Percentiles rank a stretch among this genome's conserved stretches.
phyloP scores from a whole-genome alignment of 2,888 invertebrate species.

The Caenorhabditis uteleia region DNA sequence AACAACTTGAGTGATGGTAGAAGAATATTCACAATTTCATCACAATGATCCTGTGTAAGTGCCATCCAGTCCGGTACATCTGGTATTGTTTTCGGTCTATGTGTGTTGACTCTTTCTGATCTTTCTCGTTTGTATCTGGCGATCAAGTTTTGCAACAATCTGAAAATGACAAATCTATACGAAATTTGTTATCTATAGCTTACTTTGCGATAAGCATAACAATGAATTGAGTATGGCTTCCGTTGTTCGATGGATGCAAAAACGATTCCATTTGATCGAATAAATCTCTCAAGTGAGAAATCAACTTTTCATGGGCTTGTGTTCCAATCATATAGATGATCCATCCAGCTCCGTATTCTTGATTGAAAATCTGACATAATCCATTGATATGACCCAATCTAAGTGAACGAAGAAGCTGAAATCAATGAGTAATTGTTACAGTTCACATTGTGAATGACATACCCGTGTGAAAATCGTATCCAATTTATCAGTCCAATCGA shows the following conservation, averaged over 20 bases:
- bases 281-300: constrained; percentile 77
- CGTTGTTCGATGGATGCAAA: constrained; percentile 86
- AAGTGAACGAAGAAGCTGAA: constrained; percentile 53
- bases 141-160: constrained; percentile 3
- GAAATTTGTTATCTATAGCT: too few species aligned
- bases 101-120: constrained; percentile 60
- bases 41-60: constrained; percentile 74
- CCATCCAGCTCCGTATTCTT: constrained; percentile 47
- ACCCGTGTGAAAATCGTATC: constrained; percentile 75
- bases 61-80: constrained; percentile 77
- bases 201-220: constrained; percentile 72
- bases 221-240: constrained; percentile 76
- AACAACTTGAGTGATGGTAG: constrained; percentile 76
- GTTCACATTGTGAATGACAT: constrained; percentile 21
- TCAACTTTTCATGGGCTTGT: constrained; percentile 46
- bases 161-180: neutral
- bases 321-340: constrained; percentile 61
- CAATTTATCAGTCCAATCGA: constrained; percentile 86
- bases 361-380: constrained; percentile 74
- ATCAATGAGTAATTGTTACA: neutral
- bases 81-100: constrained; percentile 5
- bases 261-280: constrained; percentile 85
- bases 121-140: constrained; percentile 76
- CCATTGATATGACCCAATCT: constrained; percentile 39
- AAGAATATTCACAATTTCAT: constrained; percentile 71